Percentiles rank a stretch among this genome's conserved stretches.
Evolutionary conservation across 2,113 vertebrate genomes (phyloP).

Genomic region (Alligator mississippiensis): DNA sequence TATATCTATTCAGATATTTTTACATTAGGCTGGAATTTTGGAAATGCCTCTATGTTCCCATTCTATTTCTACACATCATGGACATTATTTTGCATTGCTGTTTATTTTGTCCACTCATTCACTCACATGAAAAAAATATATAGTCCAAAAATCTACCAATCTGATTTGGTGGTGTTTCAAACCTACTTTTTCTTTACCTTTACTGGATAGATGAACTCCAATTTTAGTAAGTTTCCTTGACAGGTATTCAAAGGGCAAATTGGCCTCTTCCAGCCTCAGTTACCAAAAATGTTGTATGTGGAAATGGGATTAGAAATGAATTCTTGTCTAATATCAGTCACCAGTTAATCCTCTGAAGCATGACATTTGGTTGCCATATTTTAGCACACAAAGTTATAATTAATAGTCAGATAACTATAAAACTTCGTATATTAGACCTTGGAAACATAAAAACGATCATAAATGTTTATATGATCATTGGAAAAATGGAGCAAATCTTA

Average conservation of each 20-base stretch:
- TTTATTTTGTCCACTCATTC: not conserved
- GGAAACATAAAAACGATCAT: not conserved
- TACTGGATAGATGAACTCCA: not conserved
- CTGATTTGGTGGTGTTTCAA: not conserved
- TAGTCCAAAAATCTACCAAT: not conserved
- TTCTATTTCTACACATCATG: not conserved
- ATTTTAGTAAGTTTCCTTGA: not conserved
- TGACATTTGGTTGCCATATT: not conserved
- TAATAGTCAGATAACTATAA: not conserved
- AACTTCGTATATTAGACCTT: not conserved
- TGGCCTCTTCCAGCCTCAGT: not conserved
- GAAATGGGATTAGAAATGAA: not conserved
- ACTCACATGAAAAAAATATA: not conserved
- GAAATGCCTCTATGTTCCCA: not conserved
- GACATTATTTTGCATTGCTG: not conserved
- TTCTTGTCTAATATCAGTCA: not conserved
- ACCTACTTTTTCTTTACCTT: not conserved
- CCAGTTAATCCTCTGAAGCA: accelerated
- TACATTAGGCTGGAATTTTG: not conserved
- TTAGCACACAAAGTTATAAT: not conserved
- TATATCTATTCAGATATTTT: not conserved
- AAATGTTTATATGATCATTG: not conserved
- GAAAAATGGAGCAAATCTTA: not conserved
- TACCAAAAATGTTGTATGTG: not conserved
- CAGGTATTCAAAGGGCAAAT: not conserved